These are phyloP conservation scores for Coelopa frigida DNA, from an alignment of 1,140 invertebrate genomes.

Conservation along the genomic window DNA sequence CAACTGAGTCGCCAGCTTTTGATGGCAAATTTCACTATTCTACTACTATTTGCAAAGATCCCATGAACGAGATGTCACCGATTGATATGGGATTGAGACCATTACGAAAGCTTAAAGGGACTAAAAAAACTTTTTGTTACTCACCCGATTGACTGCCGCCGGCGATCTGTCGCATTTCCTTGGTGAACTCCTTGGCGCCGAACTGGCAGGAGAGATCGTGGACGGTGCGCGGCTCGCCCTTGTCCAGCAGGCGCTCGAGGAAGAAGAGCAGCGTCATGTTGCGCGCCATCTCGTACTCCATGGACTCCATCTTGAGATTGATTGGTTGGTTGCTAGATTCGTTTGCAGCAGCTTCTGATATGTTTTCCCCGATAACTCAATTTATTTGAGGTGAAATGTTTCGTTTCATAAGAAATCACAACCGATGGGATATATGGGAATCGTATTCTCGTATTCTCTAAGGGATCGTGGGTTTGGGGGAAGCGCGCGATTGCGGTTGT, in stretches of 20 bases:
- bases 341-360: not conserved
- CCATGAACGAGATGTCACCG: too few species aligned
- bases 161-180: conserved; percentile 91
- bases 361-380: not conserved
- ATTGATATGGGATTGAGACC: too few species aligned
- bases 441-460: too few species aligned
- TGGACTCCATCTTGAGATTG: conserved; percentile 66
- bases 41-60: too few species aligned
- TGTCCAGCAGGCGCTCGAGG: conserved; percentile 89
- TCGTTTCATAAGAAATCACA: not conserved
- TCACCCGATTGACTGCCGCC: conserved; percentile 82
- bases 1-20: too few species aligned
- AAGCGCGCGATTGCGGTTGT: too few species aligned
- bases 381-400: not conserved
- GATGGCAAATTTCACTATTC: too few species aligned
- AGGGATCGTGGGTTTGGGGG: too few species aligned
- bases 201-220: conserved; percentile 96
- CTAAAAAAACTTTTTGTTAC: too few species aligned
- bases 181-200: conserved; percentile 90
- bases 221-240: conserved; percentile 84
- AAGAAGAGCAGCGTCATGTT: conserved; percentile 95
- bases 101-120: too few species aligned
- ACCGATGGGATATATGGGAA: not conserved
- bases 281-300: conserved; percentile 85
- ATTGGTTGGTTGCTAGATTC: conserved; percentile 4